Base-by-base conservation (phyloP, 2,888 invertebrate species). In the Thera britannica region DNA sequence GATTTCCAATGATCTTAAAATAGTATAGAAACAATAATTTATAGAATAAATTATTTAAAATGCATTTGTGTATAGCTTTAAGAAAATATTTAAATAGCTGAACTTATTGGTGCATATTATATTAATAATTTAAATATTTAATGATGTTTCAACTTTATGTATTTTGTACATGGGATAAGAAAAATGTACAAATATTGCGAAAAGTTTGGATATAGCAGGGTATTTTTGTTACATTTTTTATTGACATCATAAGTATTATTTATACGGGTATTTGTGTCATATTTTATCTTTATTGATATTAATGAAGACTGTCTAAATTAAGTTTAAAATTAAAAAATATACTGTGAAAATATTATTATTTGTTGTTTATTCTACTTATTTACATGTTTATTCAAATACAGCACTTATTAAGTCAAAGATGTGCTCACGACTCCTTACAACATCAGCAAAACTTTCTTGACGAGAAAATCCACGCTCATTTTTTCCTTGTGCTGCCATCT, bases 41-140 rank as follows among this genome's bases (percentile, higher is more conserved):
- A 44, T 51, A 1, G 7, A 23, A 41, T 41, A 48, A 52, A 55
- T 57, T 58, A 60, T 51, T 58, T 41, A 4, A 2, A 62, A 49
- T 59, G 58, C 58, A 67, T 55, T 59, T 69, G 58, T 62, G 58
- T 52, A 51, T 71, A 69, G 81, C 80, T 83, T 83, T 83, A 85
- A 57, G 59, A 56, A 79, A 38, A 69, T 34, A 59, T 62, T 74
- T 76, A 74, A 70, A 77, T 80, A 80, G 93, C 90, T 92, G 89
- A 91, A 92, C 86, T 75, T 73, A 74, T 82, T 86, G 89, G 92
- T 91, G 91, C 91, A 83, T 83, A 46, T 9, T 44, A 9, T 9
- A 2, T 9, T 8, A 75, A 56, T 62, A 6, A 41, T 62, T 65
- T 64, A 64, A 48, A 67, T 65, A 61, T 60, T 67, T 67, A 23